Conservation (phyloP, 2,888 invertebrate species). For the Cheilosia variabilis region DNA sequence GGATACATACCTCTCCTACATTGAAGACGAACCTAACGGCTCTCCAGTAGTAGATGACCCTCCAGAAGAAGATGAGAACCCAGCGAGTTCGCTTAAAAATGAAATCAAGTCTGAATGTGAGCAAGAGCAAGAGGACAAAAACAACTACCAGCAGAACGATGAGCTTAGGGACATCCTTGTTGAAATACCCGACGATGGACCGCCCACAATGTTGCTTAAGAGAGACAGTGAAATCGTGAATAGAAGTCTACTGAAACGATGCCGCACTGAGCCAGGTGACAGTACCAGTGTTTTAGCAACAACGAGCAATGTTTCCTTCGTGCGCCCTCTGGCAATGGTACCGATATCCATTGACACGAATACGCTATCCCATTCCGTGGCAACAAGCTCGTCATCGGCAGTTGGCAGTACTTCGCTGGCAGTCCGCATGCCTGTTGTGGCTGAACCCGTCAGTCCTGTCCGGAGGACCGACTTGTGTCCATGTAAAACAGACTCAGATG, state of each 20-base stretch:
- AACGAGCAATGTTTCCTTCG: constrained; percentile 57
- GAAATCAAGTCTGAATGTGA: constrained; percentile 82
- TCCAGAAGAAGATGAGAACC: constrained; percentile 78
- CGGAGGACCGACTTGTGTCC: constrained; percentile 79
- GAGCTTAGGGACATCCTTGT: constrained; percentile 78
- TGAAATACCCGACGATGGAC: constrained; percentile 53
- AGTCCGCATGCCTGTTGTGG: background rate
- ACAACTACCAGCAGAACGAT: constrained; percentile 75
- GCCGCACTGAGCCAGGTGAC: constrained; percentile 22
- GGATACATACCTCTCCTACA: constrained; percentile 81
- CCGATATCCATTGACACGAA: constrained; percentile 7
- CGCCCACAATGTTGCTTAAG: background rate
- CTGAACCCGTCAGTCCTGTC: constrained; percentile 54
- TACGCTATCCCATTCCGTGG: constrained; percentile 75
- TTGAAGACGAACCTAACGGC: constrained; percentile 78
- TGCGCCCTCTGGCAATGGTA: constrained; percentile 49
- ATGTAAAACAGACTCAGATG: constrained; percentile 83
- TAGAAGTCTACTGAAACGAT: constrained; percentile 50
- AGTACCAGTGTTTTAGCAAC: constrained; percentile 3
- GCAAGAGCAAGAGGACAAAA: constrained; percentile 79
- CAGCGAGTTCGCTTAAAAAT: constrained; percentile 39
- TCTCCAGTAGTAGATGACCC: constrained; percentile 80
- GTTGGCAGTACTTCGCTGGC: constrained; percentile 2
- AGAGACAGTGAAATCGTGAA: constrained; percentile 6
- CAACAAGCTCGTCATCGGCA: constrained; percentile 65